Evolutionary conservation across 2,888 invertebrate species (phyloP), one percentile per base, ranked within the genome.

Genomic region (Agriopis leucophaearia): DNA sequence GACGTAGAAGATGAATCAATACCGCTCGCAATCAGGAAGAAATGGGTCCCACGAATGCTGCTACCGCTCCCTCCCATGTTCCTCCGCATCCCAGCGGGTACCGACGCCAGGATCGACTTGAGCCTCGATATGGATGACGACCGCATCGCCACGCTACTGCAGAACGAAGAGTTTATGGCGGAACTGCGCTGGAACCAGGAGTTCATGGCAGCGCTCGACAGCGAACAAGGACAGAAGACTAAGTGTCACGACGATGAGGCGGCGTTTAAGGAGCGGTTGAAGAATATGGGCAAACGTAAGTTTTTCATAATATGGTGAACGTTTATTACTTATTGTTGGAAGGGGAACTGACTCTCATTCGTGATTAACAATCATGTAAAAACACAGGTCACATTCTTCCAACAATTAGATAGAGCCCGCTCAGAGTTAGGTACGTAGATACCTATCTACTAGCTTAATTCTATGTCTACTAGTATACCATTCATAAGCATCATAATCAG

Each of bases 161-260:
- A 98, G 86, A 98, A 98, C 81, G 97, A 97, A 83, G 98, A 98
- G 88, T 98, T 98, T 79, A 96, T 98, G 95, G 96, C 96, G 52
- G 97, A 98, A 82, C 90, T 98, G 44, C 94, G 97, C 66, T 96
- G 96, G 95, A 97, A 98, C 86, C 96, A 97, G 84, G 97, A 98
- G 81, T 98, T 98, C 82, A 96, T 98, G 94, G 96, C 96, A 35
- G 96, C 97, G 0, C 90, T 98, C 56, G 97, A 97, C 81, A 96
- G 95, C 83, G 97, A 97, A 94, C 95, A 95, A 78, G 94, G 94
- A 6, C 89, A 92, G 52, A 93, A 92, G 75, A 84, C 84, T 1
- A 94, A 93, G 74, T 83, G 89, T 36, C 95, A 95, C 59, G 94
- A 95, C 38, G 96, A 96, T 72, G 96, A 96, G 76, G 97, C 97